Percentiles rank a stretch among this genome's conserved stretches.
phyloP scores from a whole-genome alignment of 2,888 invertebrate genomes.

The Digitonthophagus gazella region DNA sequence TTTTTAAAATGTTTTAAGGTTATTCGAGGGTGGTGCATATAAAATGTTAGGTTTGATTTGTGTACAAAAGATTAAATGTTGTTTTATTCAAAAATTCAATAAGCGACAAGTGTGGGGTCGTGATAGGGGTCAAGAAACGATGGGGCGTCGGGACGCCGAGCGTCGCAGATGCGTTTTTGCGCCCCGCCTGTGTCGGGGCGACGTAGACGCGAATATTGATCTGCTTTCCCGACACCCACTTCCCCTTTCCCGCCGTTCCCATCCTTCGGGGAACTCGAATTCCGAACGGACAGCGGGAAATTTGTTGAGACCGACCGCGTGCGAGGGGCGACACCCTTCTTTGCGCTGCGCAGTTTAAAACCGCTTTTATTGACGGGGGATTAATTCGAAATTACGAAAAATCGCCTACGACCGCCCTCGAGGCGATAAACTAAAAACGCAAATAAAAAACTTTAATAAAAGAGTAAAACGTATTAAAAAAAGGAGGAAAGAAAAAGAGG shows the following conservation, averaged over 20 bases:
- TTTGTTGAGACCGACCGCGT: slow-evolving; percentile 11
- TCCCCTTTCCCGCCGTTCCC: not conserved
- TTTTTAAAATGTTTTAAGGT: too few species aligned
- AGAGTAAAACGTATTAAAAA: too few species aligned
- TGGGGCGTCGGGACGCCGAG: not conserved
- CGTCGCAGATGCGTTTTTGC: not conserved
- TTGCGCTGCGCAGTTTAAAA: not conserved
- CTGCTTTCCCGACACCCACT: not conserved
- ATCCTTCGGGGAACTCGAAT: not conserved
- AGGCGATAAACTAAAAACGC: too few species aligned
- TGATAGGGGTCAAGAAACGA: not conserved
- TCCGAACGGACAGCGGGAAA: slow-evolving; percentile 7
- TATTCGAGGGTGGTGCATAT: too few species aligned
- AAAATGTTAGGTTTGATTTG: too few species aligned
- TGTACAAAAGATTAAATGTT: too few species aligned
- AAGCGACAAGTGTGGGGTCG: too few species aligned
- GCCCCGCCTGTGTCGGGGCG: not conserved
- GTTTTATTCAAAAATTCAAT: too few species aligned
- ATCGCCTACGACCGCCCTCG: too few species aligned
- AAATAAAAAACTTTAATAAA: too few species aligned
- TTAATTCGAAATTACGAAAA: too few species aligned
- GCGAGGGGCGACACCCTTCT: not conserved
- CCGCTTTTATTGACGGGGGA: not conserved
- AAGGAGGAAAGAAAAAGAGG: too few species aligned
- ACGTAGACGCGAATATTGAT: slow-evolving; percentile 14